Evolutionary conservation across 2,797 vertebrate species (phyloP).

Genomic region (Chromobotia macracanthus): DNA sequence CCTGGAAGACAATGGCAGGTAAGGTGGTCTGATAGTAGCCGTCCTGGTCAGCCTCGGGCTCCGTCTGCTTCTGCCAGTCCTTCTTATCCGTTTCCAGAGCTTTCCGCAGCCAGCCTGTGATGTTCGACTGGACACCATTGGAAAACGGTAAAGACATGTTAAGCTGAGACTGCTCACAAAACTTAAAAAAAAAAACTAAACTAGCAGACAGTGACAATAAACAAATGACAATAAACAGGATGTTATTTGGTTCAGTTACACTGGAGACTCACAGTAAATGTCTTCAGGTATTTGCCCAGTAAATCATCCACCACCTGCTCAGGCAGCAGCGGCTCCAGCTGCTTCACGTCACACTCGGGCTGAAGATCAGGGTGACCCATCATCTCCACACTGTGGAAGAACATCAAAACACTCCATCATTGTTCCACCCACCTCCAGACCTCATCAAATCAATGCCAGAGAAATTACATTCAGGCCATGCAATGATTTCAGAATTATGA

Average conservation of each 20-base stretch:
- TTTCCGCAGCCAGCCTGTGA: conserved; percentile 95
- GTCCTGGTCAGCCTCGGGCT: conserved; percentile 95
- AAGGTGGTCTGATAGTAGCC: conserved; percentile 97
- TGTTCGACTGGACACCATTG: conserved; percentile 84
- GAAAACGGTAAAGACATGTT: neutral
- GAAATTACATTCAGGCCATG: neutral
- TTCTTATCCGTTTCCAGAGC: conserved; percentile 96
- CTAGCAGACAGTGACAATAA: too few relatives aligned
- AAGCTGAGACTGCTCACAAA: neutral
- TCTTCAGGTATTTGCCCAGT: conserved; percentile 91
- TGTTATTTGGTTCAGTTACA: neutral
- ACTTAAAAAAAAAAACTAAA: too few relatives aligned
- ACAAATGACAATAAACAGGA: neutral
- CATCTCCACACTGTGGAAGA: conserved; percentile 85
- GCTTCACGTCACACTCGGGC: conserved; percentile 86
- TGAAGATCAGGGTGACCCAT: conserved; percentile 90
- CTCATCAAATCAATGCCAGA: neutral
- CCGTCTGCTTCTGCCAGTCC: conserved; percentile 93
- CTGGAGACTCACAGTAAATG: conserved; percentile 85
- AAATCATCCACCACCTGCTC: conserved; percentile 85
- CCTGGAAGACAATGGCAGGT: conserved; percentile 97
- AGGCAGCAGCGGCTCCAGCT: conserved; percentile 84
- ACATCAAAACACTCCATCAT: conserved; percentile 20
- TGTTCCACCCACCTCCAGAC: neutral
- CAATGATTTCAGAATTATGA: neutral